Percentiles rank a stretch among this genome's conserved stretches.
These are phyloP conservation scores for Oncorhynchus mykiss DNA, from an alignment of 2,113 vertebrate species.

Conservation along the genomic window DNA sequence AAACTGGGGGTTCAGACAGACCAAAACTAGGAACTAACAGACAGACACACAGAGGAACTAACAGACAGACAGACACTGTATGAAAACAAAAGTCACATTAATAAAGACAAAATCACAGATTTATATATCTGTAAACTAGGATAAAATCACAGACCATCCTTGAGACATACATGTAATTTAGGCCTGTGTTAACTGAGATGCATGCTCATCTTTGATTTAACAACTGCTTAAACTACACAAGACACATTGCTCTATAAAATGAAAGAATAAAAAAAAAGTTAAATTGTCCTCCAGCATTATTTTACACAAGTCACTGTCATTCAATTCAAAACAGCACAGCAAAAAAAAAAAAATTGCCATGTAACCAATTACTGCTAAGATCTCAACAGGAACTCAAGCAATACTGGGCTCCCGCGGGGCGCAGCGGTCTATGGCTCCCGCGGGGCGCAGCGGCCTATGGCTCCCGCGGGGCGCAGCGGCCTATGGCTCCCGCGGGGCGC, in stretches of 20 bases:
- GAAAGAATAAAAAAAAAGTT: background rate
- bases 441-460: too few relatives aligned
- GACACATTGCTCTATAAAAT: background rate
- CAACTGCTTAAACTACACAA: background rate
- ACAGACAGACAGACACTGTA: background rate
- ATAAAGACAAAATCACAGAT: conserved; percentile 24
- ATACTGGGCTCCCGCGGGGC: conserved; percentile 3
- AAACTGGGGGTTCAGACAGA: too few relatives aligned
- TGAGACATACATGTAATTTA: background rate
- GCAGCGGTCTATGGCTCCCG: too few relatives aligned
- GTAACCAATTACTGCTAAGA: conserved; percentile 54
- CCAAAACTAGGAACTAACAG: too few relatives aligned
- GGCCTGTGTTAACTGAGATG: background rate
- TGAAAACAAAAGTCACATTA: conserved; percentile 27
- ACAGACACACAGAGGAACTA: too few relatives aligned
- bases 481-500: too few relatives aligned
- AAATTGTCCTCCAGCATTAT: background rate
- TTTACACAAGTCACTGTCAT: background rate
- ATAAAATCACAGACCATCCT: background rate
- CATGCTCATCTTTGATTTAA: background rate
- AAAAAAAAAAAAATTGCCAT: conserved; percentile 24
- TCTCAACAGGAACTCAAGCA: conserved; percentile 53
- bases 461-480: too few relatives aligned
- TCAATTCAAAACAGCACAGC: background rate
- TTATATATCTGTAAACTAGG: background rate